Percentiles rank a stretch among this genome's conserved stretches.
Conservation (phyloP, 2,113 vertebrate species). For the Procapra przewalskii region DNA sequence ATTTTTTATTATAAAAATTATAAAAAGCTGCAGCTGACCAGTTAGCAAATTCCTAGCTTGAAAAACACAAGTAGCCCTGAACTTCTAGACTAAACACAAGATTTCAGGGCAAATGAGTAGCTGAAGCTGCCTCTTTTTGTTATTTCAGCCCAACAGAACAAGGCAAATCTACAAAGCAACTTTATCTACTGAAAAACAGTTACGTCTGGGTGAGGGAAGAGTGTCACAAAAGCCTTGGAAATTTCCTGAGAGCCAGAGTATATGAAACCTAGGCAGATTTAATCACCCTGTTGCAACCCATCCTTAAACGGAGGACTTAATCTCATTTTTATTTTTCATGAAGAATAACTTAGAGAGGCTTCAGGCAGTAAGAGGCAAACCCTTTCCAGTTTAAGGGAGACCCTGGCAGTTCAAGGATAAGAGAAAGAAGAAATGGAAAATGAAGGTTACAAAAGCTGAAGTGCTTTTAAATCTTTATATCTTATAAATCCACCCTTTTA, state of each 20-base stretch:
- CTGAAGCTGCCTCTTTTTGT: conserved; percentile 1
- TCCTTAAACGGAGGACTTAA: neutral
- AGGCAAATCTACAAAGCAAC: conserved; percentile 13
- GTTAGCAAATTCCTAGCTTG: neutral
- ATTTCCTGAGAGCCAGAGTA: conserved; percentile 10
- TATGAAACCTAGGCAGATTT: neutral
- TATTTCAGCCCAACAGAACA: neutral
- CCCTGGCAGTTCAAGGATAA: neutral
- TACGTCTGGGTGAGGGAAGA: neutral
- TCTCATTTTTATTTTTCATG: conserved; percentile 18
- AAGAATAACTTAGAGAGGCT: conserved; percentile 9
- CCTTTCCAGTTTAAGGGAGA: neutral
- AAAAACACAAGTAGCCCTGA: neutral
- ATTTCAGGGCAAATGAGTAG: neutral
- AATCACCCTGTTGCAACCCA: neutral
- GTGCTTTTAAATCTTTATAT: neutral
- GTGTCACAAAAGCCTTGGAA: neutral
- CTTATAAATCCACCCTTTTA: neutral
- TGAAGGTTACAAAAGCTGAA: neutral
- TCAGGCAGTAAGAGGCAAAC: neutral
- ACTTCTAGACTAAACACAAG: neutral
- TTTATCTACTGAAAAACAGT: conserved; percentile 36
- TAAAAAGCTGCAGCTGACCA: neutral
- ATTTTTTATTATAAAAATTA: neutral
- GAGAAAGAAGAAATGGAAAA: neutral